Evolutionary conservation across 2,797 vertebrate genomes (phyloP), one percentile per base, ranked within the genome.

Genomic region (Hyperoplus immaculatus): DNA sequence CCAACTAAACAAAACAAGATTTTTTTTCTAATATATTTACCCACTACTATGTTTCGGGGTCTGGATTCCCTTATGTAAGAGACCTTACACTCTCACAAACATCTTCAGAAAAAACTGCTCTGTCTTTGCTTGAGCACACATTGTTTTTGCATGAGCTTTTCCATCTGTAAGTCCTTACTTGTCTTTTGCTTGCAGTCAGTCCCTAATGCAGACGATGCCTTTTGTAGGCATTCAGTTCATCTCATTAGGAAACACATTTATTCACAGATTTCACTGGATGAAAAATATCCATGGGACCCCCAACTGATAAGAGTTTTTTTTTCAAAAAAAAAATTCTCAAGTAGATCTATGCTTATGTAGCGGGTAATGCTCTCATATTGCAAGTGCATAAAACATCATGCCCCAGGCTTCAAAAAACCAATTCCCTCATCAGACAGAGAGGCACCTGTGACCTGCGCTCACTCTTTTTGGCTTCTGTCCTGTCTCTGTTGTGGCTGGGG

Each of bases 131-230:
- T 43, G 13, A 45, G 39, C 53, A 18, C 46, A 57, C 55, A 36
- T 54, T 47, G n/a, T 43, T n/a, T 78, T 72, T 58, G 59, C 59
- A 54, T 5, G 47, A 75, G 8, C 9, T 42, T 61, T 47, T 73
- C 51, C 53, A 73, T 84, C 82, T 84, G 66, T 29, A 64, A 61
- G 55, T 46, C 36, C 47, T 79, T 65, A 53, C 56, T 57, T 78
- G 42, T 65, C 61, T 51, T 82, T 77, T 63, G 15, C 69, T 64
- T 68, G 53, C 74, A 63, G 36, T 74, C 11, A 43, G 5, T 64
- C 29, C 46, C 41, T 62, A 8, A 8, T 63, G 80, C n/a, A 75
- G 46, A 75, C 63, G 62, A 69, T 53, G 11, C 13, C 64, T 6
- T 47, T 39, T 71, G 57, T 45, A 2, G 29, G 43, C 10, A 7